Conservation (phyloP, 2,797 vertebrate species). For the Ptychobarbus kaznakovi region DNA sequence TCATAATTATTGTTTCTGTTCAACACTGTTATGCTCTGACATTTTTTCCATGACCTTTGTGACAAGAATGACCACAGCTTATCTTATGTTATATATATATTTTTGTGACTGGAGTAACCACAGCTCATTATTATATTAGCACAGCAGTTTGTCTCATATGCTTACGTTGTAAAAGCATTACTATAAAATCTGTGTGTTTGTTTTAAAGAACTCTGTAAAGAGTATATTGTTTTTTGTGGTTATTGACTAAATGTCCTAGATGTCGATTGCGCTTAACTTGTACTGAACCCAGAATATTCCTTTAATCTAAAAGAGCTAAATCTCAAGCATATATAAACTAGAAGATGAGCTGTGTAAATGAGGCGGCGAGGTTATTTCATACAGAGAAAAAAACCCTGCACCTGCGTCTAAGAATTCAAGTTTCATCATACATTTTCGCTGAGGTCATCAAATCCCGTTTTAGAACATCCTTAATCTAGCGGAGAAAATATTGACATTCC, state of each 20-base stretch:
- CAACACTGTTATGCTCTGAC: no score
- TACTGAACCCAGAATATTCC: neutral
- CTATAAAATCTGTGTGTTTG: neutral
- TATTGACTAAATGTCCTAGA: neutral
- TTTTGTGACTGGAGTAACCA: neutral
- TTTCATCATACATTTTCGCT: slow-evolving; percentile 32
- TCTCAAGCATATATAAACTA: neutral
- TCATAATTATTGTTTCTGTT: no score
- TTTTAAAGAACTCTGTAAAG: slow-evolving; percentile 4
- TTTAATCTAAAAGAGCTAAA: slow-evolving; percentile 29
- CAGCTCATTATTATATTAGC: neutral
- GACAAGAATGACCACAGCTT: no score
- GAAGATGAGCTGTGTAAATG: slow-evolving; percentile 40
- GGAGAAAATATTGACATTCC: slow-evolving; percentile 61
- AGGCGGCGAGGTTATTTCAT: slow-evolving; percentile 39
- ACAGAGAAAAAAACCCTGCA: neutral
- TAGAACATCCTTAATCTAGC: slow-evolving; percentile 60
- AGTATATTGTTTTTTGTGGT: neutral
- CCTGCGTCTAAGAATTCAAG: slow-evolving; percentile 9
- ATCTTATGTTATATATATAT: neutral
- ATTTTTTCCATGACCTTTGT: no score
- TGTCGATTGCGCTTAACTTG: neutral
- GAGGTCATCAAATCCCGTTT: slow-evolving; percentile 62
- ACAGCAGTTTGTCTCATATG: neutral
- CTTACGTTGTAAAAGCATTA: neutral